These are phyloP conservation scores for Ectemnius cavifrons DNA, from an alignment of 2,888 invertebrate species.

Conservation along the genomic window DNA sequence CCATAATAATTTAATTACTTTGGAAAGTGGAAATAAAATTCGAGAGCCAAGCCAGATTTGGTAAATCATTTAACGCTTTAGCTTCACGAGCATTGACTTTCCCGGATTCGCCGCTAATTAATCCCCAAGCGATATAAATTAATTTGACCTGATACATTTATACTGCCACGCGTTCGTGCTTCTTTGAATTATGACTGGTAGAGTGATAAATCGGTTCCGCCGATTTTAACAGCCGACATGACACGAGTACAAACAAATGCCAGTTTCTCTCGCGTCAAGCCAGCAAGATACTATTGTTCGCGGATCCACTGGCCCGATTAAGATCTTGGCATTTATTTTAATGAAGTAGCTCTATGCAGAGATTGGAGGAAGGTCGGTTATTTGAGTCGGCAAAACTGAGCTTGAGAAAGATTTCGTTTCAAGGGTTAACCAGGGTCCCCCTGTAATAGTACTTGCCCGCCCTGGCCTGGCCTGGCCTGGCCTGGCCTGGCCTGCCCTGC, in stretches of 20 bases:
- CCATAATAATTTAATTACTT: too few relatives aligned
- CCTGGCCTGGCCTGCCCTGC: constrained; percentile 61
- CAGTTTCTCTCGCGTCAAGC: too few relatives aligned
- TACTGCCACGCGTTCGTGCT: constrained; percentile 18
- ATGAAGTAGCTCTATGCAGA: not conserved
- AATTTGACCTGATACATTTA: constrained; percentile 52
- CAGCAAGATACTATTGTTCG: too few relatives aligned
- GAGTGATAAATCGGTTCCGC: too few relatives aligned
- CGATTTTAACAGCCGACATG: too few relatives aligned
- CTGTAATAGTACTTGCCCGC: constrained; percentile 55
- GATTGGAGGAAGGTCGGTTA: not conserved
- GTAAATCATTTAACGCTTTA: too few relatives aligned
- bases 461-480: constrained; percentile 56
- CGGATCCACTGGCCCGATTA: too few relatives aligned
- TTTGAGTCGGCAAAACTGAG: constrained; percentile 44
- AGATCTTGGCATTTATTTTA: too few relatives aligned
- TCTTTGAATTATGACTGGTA: not conserved
- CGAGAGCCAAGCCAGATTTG: too few relatives aligned
- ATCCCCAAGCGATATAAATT: constrained; percentile 46
- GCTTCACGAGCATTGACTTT: not conserved
- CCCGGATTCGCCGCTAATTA: constrained; percentile 35
- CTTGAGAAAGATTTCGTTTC: constrained; percentile 61
- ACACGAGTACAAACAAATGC: too few relatives aligned
- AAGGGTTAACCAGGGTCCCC: constrained; percentile 76
- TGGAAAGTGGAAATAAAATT: too few relatives aligned